Base-by-base conservation (phyloP, 2,888 invertebrate genomes). In the Ceriagrion tenellum region DNA sequence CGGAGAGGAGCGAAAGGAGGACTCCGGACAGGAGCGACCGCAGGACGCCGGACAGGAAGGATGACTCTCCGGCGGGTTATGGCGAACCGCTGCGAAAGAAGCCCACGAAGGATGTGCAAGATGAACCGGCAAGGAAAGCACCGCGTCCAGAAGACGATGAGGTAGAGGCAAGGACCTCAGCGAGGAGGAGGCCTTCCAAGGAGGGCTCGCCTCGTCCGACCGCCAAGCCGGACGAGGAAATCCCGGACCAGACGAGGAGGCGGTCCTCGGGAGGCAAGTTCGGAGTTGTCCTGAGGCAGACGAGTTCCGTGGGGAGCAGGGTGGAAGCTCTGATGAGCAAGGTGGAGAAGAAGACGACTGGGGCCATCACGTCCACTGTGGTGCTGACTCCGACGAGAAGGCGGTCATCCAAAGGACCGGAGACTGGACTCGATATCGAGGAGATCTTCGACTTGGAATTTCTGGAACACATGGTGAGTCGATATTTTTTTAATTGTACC, bases 401-500 rank as follows among this genome's bases (percentile, higher is more conserved):
- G 55, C 95, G 81, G 18, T n/a, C 47, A 26, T 95, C 95, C 97
- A 97, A 96, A 96, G 97, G 95, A 97, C 97, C 95, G 96, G 97
- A 95, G 96, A 97, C 96, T 97, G 97, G 95, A 97, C 97, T 88
- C 96, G 97, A 97, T 96, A 98, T 98, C 96, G 98, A 98, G 97
- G 98, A 98, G 96, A 98, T 98, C 96, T 98, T 97, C 96, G 98
- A 98, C 96, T 96, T 98, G 96, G 97, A 98, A 96, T 97, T 98
- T 96, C 97, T 98, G 95, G 98, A 98, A 97, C 97, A 97, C 97
- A 97, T 98, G 97, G 98, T 98, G 96, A 97, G 97, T 97, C 55
- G n/a, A 13, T 56, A 30, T 3, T 0, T 90, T 90, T 35, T 8
- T 69, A 8, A 47, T 8, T 8, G 2, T 26, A 20, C 18, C 26